Percentiles rank a stretch among this genome's conserved stretches.
Evolutionary conservation across 2,113 vertebrate genomes (phyloP).

Genomic region (Odontesthes bonariensis): DNA sequence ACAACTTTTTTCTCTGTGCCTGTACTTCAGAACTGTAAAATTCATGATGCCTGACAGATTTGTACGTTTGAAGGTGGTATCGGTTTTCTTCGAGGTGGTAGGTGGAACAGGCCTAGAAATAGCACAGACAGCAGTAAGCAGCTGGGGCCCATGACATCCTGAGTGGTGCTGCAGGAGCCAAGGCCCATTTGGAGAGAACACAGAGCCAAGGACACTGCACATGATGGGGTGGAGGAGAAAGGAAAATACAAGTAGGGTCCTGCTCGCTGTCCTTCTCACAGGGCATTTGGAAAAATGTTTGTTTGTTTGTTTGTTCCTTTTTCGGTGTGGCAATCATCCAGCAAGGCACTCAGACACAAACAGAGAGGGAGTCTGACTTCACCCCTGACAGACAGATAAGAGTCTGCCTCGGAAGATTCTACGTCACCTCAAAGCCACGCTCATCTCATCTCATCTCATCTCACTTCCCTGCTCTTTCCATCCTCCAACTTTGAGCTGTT

Average conservation of each 20-base stretch:
- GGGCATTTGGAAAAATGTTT: neutral
- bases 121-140: conserved; percentile 50
- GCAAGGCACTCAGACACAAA: neutral
- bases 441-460: conserved; percentile 47
- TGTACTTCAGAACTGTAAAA: neutral
- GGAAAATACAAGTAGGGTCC: conserved; percentile 2
- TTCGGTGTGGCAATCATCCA: neutral
- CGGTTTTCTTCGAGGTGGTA: conserved; percentile 48
- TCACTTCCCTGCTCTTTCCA: conserved; percentile 5
- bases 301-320: neutral
- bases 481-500: conserved; percentile 20
- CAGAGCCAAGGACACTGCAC: conserved; percentile 69
- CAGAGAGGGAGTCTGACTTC: conserved; percentile 14
- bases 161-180: conserved; percentile 51
- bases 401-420: conserved; percentile 52
- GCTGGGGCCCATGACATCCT: conserved; percentile 59
- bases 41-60: conserved; percentile 52
- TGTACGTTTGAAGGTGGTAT: conserved; percentile 53
- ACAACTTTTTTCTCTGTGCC: conserved; percentile 7
- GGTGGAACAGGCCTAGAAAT: conserved; percentile 45
- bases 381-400: conserved; percentile 27
- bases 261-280: conserved; percentile 14
- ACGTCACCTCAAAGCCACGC: conserved; percentile 53
- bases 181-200: conserved; percentile 65
- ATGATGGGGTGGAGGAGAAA: conserved; percentile 23